Evolutionary conservation across 2,797 vertebrate genomes (phyloP).

Genomic region (Huso huso): DNA sequence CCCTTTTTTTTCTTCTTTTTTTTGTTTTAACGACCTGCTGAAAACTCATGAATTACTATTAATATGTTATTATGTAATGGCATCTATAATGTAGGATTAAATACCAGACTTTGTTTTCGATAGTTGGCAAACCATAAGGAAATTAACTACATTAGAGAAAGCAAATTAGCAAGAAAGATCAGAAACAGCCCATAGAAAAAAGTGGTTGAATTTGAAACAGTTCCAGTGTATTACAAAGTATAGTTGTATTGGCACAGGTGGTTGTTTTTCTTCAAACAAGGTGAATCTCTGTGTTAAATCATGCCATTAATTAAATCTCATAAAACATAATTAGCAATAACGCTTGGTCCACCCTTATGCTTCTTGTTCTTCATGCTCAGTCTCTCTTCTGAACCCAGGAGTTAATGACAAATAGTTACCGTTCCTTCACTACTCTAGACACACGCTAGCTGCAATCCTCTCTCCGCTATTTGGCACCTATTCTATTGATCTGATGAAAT

Average conservation of each 20-base stretch:
- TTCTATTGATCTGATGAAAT: too few species aligned
- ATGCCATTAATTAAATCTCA: slow-evolving; percentile 32
- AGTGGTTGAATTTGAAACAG: slow-evolving; percentile 26
- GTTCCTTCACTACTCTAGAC: too few species aligned
- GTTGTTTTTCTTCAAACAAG: slow-evolving; percentile 33
- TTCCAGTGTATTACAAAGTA: slow-evolving; percentile 34
- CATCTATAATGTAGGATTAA: slow-evolving; percentile 25
- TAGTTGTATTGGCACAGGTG: slow-evolving; percentile 35
- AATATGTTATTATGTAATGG: slow-evolving; percentile 23
- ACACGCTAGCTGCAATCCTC: too few species aligned
- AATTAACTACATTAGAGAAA: slow-evolving; percentile 38
- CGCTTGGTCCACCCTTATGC: too few species aligned
- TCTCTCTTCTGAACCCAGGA: too few species aligned
- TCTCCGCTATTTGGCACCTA: too few species aligned
- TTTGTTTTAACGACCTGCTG: slow-evolving; percentile 38
- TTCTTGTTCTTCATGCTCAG: too few species aligned
- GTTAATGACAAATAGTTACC: too few species aligned
- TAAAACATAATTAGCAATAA: slow-evolving; percentile 26
- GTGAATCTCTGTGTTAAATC: slow-evolving; percentile 33
- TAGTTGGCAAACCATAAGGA: slow-evolving; percentile 32
- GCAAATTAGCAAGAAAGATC: slow-evolving; percentile 34
- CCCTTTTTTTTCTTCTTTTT: slow-evolving; percentile 22
- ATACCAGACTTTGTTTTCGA: slow-evolving; percentile 23
- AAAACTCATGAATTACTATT: slow-evolving; percentile 31
- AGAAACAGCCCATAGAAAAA: slow-evolving; percentile 35